These are phyloP conservation scores for Lapara coniferarum DNA, from an alignment of 2,888 invertebrate genomes.

Conservation along the genomic window DNA sequence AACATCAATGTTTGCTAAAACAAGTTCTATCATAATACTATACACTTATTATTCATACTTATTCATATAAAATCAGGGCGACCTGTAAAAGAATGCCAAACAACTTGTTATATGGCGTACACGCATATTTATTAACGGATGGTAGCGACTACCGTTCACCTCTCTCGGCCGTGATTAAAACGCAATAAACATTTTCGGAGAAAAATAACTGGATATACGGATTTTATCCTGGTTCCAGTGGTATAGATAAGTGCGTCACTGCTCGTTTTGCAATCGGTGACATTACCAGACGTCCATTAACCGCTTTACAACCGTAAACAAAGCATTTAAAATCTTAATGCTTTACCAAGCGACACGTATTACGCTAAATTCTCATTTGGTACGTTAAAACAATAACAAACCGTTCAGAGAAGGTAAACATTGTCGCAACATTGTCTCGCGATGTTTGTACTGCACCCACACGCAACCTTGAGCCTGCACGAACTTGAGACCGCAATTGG, in stretches of 20 bases:
- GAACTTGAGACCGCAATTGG: slow-evolving; percentile 72
- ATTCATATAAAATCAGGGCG: too few species aligned
- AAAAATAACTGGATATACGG: not conserved
- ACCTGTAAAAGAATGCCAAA: too few species aligned
- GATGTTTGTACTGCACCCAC: slow-evolving; percentile 6
- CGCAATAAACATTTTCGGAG: not conserved
- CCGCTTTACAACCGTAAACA: not conserved
- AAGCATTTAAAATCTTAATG: not conserved
- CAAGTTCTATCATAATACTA: too few species aligned
- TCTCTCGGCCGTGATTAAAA: not conserved
- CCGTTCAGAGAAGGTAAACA: slow-evolving; percentile 18
- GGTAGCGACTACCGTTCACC: not conserved
- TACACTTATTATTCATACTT: too few species aligned
- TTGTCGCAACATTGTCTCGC: slow-evolving; percentile 16
- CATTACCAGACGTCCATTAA: not conserved
- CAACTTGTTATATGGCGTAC: too few species aligned
- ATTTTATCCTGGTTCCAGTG: not conserved
- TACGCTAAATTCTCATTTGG: slow-evolving; percentile 7
- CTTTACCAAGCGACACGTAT: slow-evolving; percentile 11
- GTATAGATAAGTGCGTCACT: not conserved
- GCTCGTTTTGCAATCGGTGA: not conserved
- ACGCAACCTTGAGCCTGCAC: slow-evolving; percentile 62
- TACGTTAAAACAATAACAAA: slow-evolving; percentile 19
- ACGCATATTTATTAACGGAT: not conserved
- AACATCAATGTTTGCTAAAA: too few species aligned